A percentile compares a stretch with the other conserved stretches of the same genome.
Evolutionary conservation across 2,888 invertebrate species (phyloP).

Genomic region (Horisme vitalbata): DNA sequence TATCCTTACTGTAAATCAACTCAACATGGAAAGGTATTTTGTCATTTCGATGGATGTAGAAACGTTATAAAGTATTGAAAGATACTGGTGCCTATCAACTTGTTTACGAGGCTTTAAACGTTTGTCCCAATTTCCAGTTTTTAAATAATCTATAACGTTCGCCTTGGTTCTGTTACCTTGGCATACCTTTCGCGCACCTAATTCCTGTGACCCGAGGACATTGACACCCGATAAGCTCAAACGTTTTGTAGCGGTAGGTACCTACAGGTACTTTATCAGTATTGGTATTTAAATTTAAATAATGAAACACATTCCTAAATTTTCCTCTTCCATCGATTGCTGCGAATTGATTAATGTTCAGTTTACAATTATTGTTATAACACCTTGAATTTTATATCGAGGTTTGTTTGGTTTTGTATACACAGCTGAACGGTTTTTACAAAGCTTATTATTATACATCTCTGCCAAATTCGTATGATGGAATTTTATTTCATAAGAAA

Average conservation of each 20-base stretch:
- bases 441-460: too few species aligned
- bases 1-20: too few species aligned
- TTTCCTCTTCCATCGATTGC: not conserved
- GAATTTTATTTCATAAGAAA: too few species aligned
- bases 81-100: slow-evolving; percentile 4
- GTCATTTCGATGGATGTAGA: not conserved
- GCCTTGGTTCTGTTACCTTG: slow-evolving; percentile 59
- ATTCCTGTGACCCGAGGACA: slow-evolving; percentile 59
- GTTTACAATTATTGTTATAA: not conserved
- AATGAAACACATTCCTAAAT: not conserved
- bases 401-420: slow-evolving; percentile 8
- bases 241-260: slow-evolving; percentile 3
- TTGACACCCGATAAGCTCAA: slow-evolving; percentile 59
- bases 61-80: not conserved
- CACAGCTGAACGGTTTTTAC: slow-evolving; percentile 4
- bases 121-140: slow-evolving; percentile 30
- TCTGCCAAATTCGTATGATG: too few species aligned
- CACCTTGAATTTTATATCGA: not conserved
- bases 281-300: not conserved
- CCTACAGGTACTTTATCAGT: too few species aligned
- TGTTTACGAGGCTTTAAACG: slow-evolving; percentile 23
- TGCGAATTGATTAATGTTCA: not conserved
- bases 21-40: too few species aligned
- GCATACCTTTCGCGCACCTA: slow-evolving; percentile 62
- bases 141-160: slow-evolving; percentile 35